Conservation (phyloP, 1,140 invertebrate species). For the Pogonomyrmex barbatus region DNA sequence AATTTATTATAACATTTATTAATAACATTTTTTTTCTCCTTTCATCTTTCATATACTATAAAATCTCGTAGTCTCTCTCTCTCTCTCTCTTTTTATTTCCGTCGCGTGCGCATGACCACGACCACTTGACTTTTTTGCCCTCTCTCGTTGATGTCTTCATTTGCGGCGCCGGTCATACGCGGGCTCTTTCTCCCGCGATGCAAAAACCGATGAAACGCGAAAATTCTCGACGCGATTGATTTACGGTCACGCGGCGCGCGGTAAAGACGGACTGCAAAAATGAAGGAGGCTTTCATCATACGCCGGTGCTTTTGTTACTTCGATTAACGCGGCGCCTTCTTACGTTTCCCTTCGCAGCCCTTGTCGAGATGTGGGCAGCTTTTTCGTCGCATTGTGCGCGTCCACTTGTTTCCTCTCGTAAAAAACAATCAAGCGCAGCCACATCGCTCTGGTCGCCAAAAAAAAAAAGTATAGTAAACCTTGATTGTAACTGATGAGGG, state of each 20-base stretch:
- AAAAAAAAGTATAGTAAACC: slow-evolving; percentile 71
- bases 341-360: slow-evolving; percentile 38
- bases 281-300: slow-evolving; percentile 80
- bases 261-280: slow-evolving; percentile 83
- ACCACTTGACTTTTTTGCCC: slow-evolving; percentile 30
- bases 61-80: background rate
- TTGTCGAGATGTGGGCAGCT: background rate
- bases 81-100: background rate
- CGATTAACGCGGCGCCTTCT: slow-evolving; percentile 33
- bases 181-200: slow-evolving; percentile 53
- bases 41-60: background rate
- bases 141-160: slow-evolving; percentile 76
- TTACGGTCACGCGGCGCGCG: slow-evolving; percentile 78
- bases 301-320: slow-evolving; percentile 56
- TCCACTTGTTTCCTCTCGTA: slow-evolving; percentile 75
- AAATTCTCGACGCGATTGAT: slow-evolving; percentile 78
- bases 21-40: slow-evolving; percentile 12
- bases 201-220: slow-evolving; percentile 80
- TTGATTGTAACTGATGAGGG: slow-evolving; percentile 84
- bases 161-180: slow-evolving; percentile 45
- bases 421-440: slow-evolving; percentile 83
- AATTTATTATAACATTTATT: slow-evolving; percentile 21
- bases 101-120: no score
- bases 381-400: slow-evolving; percentile 16
- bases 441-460: slow-evolving; percentile 69